Evolutionary conservation across 2,797 vertebrate genomes (phyloP), one percentile per base, ranked within the genome.

Genomic region (Thalassophryne amazonica): DNA sequence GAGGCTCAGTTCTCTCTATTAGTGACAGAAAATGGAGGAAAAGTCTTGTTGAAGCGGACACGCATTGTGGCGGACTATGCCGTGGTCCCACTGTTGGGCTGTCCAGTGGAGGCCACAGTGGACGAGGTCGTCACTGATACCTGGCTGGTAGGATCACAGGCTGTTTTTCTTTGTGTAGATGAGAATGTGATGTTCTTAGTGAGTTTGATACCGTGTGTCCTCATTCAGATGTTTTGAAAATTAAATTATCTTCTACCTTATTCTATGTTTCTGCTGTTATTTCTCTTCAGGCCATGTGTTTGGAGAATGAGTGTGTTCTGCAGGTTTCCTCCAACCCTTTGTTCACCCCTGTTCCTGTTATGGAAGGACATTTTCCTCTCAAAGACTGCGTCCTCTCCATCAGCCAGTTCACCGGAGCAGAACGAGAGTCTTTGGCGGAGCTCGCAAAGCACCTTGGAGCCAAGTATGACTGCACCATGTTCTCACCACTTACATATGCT

Each of bases 121-220:
- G 92, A 92, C 7, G 95, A 98, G n/a, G 94, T 98, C 8, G 95
- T 93, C 53, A 99, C 97, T 12, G 95, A 98, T 21, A 94, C 93
- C 0, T 99, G 97, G 97, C 93, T 99, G 96, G 97, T 98, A 88
- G 92, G 95, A 49, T 37, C 39, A 28, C 4, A 19, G 11, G 6
- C 16, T 24, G 27, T 9, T 47, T 69, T 49, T 11, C 2, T 13
- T 3, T 17, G 6, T 12, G 3, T 10, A 14, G 4, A 30, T 6
- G 2, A 31, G 7, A 1, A 0, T 14, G 3, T 18, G 9, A 7
- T 6, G 11, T n/a, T n/a, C 0, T 23, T 20, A 5, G 4, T n/a
- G 8, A 8, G 19, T 29, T 14, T 25, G 24, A 21, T 15, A 4
- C 24, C 11, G 11, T 3, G n/a, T n/a, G n/a, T n/a, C n/a, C n/a